A percentile compares a stretch with the other conserved stretches of the same genome.
Conservation (phyloP, 2,888 invertebrate genomes). For the Nebria salina region DNA sequence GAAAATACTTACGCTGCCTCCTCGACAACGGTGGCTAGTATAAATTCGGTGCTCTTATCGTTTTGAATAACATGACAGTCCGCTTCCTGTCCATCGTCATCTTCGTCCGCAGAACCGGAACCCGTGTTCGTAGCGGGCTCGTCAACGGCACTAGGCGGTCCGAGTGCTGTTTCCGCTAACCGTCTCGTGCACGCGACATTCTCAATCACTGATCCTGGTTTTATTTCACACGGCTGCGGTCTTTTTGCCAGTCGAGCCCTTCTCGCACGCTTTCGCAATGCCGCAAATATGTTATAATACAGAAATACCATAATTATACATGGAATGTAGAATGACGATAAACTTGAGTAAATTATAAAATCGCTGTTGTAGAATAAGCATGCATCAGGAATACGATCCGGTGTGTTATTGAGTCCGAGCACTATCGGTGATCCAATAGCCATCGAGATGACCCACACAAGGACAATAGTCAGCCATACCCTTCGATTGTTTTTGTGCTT, state of each 20-base stretch:
- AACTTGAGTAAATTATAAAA: constrained; percentile 97
- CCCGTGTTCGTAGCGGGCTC: constrained; percentile 90
- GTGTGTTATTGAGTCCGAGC: constrained; percentile 93
- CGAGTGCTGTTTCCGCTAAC: constrained; percentile 82
- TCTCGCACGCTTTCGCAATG: constrained; percentile 83
- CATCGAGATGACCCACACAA: constrained; percentile 95
- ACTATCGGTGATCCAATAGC: constrained; percentile 97
- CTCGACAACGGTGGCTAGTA: constrained; percentile 87
- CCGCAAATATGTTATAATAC: constrained; percentile 98
- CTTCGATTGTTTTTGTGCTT: constrained; percentile 96
- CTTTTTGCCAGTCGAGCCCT: constrained; percentile 84
- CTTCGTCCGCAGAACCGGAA: constrained; percentile 88
- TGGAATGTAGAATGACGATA: constrained; percentile 98
- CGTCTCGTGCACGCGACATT: constrained; percentile 85
- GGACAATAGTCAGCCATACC: constrained; percentile 92
- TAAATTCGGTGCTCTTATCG: constrained; percentile 90
- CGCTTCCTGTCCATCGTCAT: constrained; percentile 70
- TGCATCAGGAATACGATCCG: constrained; percentile 81
- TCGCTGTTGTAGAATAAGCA: constrained; percentile 98
- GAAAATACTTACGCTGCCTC: constrained; percentile 78
- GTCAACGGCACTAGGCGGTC: constrained; percentile 72
- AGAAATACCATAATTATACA: constrained; percentile 98
- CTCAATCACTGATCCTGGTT: constrained; percentile 86
- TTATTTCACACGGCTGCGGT: constrained; percentile 78
- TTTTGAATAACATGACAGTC: constrained; percentile 89